These are phyloP conservation scores for Caenorhabditis plicata DNA, from an alignment of 2,888 invertebrate genomes.

Conservation along the genomic window DNA sequence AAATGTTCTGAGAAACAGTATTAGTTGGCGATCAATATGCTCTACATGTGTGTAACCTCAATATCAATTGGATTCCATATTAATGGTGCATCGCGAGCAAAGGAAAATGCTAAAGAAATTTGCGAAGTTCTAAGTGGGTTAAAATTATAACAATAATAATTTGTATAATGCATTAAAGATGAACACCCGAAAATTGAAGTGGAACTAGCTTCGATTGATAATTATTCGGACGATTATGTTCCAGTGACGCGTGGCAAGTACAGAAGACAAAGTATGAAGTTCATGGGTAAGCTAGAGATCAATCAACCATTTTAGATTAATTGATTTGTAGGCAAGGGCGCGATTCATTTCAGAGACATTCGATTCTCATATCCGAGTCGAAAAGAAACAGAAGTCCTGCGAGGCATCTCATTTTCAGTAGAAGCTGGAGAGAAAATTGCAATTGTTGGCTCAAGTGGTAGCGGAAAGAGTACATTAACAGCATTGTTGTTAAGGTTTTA, in stretches of 20 bases:
- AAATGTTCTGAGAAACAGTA: neutral
- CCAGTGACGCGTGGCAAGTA: slow-evolving; percentile 37
- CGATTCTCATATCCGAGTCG: slow-evolving; percentile 84
- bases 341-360: slow-evolving; percentile 75
- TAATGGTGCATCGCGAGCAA: slow-evolving; percentile 58
- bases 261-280: slow-evolving; percentile 44
- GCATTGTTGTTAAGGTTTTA: slow-evolving; percentile 61
- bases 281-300: slow-evolving; percentile 25
- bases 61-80: slow-evolving; percentile 63
- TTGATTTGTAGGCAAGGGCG: slow-evolving; percentile 38
- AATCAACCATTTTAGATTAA: neutral
- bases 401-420: slow-evolving; percentile 50
- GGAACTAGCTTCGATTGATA: slow-evolving; percentile 31
- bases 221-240: slow-evolving; percentile 30
- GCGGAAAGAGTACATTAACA: slow-evolving; percentile 61
- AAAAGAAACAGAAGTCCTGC: slow-evolving; percentile 68
- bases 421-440: slow-evolving; percentile 62
- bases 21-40: slow-evolving; percentile 59
- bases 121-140: slow-evolving; percentile 44
- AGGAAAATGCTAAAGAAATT: slow-evolving; percentile 56
- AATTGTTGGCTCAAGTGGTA: slow-evolving; percentile 62
- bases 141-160: neutral
- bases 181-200: slow-evolving; percentile 42
- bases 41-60: slow-evolving; percentile 62
- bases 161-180: slow-evolving; percentile 18